phyloP scores from a whole-genome alignment of 2,888 invertebrate species.

The Sericinus montela region DNA sequence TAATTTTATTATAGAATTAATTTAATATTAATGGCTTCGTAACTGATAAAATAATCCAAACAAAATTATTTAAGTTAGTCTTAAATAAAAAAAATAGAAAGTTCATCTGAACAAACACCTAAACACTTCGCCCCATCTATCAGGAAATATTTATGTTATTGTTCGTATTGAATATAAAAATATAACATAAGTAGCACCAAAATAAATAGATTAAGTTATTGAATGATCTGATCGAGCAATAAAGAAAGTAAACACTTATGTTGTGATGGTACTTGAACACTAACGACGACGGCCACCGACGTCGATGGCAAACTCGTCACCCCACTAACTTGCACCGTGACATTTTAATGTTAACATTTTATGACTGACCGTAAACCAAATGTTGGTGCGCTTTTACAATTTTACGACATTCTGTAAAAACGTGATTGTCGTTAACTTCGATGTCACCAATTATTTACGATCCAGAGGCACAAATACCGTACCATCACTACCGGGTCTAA shows the following conservation, averaged over 20 bases:
- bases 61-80: too few species aligned
- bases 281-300: constrained; percentile 30
- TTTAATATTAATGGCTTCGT: too few species aligned
- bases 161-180: too few species aligned
- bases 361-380: constrained; percentile 30
- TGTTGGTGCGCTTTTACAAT: constrained; percentile 19
- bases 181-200: too few species aligned
- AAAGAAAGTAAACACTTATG: constrained; percentile 29
- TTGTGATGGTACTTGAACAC: constrained; percentile 31
- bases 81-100: too few species aligned
- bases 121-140: too few species aligned
- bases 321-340: constrained; percentile 27
- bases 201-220: not conserved
- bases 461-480: not conserved
- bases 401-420: constrained; percentile 17
- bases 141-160: too few species aligned
- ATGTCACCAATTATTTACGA: constrained; percentile 4
- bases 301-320: constrained; percentile 30
- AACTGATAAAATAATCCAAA: too few species aligned
- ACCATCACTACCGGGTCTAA: too few species aligned
- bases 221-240: constrained; percentile 15
- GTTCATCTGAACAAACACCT: too few species aligned
- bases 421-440: not conserved
- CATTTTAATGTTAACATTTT: constrained; percentile 33
- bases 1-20: too few species aligned